phyloP scores from a whole-genome alignment of 2,888 invertebrate species.

The Drosophila mercatorum region DNA sequence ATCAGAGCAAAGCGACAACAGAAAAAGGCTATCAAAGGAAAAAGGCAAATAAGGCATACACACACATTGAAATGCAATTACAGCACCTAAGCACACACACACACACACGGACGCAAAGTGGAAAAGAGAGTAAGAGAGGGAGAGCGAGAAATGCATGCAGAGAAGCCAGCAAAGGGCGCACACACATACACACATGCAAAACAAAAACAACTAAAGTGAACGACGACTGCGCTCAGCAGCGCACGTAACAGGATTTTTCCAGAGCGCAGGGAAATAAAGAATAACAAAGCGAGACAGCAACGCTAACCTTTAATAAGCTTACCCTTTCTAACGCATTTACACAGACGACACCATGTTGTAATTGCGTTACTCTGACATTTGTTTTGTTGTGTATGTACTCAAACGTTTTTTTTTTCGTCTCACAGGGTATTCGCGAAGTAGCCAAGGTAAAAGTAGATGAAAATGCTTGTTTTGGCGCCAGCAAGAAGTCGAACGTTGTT shows the following conservation, averaged over 20 bases:
- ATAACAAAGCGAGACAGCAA: slow-evolving; percentile 26
- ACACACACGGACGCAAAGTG: slow-evolving; percentile 7
- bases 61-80: slow-evolving; percentile 47
- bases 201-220: slow-evolving; percentile 27
- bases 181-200: slow-evolving; percentile 33
- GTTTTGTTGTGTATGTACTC: slow-evolving; percentile 9
- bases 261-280: slow-evolving; percentile 13
- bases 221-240: slow-evolving; percentile 24
- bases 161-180: slow-evolving; percentile 68
- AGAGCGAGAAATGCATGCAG: slow-evolving; percentile 15
- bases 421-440: slow-evolving; percentile 79
- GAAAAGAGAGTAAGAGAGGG: slow-evolving; percentile 23
- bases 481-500: slow-evolving; percentile 81
- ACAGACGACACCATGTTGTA: slow-evolving; percentile 9
- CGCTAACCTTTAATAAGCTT: slow-evolving; percentile 27
- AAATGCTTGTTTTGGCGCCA: slow-evolving; percentile 45
- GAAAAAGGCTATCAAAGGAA: slow-evolving; percentile 39
- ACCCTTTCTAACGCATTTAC: slow-evolving; percentile 24
- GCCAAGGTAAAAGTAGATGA: slow-evolving; percentile 63
- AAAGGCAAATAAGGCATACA: slow-evolving; percentile 21
- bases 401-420: not conserved
- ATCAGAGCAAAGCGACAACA: slow-evolving; percentile 32
- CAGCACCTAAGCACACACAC: slow-evolving; percentile 18
- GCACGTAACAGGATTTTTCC: slow-evolving; percentile 60
- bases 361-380: slow-evolving; percentile 19